A percentile compares a stretch with the other conserved stretches of the same genome.
These are phyloP conservation scores for Oncorhynchus keta DNA, from an alignment of 2,113 vertebrate species.

Conservation along the genomic window DNA sequence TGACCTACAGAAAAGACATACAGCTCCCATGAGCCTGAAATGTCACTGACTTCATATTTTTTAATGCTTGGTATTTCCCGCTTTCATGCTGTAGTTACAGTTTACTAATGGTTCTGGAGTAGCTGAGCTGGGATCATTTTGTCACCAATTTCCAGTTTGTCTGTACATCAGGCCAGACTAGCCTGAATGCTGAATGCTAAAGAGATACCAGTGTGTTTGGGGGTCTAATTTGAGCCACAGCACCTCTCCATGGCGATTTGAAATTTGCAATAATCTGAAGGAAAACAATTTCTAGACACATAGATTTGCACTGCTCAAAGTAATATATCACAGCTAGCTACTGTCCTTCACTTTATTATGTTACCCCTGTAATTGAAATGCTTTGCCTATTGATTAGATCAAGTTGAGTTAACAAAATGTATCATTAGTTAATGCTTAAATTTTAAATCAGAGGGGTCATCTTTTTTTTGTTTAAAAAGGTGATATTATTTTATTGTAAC, in stretches of 20 bases:
- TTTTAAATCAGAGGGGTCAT: too few relatives aligned
- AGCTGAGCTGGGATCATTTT: constrained; percentile 6
- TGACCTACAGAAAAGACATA: not conserved
- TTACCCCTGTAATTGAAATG: not conserved
- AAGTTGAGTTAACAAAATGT: too few relatives aligned
- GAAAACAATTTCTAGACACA: too few relatives aligned
- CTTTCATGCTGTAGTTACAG: not conserved
- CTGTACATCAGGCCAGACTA: not conserved
- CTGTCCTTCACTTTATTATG: not conserved
- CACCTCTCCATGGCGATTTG: too few relatives aligned
- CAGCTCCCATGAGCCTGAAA: not conserved
- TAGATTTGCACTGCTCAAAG: not conserved
- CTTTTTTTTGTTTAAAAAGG: too few relatives aligned
- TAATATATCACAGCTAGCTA: not conserved
- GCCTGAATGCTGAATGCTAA: too few relatives aligned
- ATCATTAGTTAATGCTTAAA: too few relatives aligned
- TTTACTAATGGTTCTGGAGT: constrained; percentile 1
- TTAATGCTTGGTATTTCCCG: not conserved
- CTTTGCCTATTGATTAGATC: not conserved
- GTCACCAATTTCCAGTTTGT: not conserved
- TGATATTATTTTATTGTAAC: not conserved
- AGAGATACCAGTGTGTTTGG: too few relatives aligned
- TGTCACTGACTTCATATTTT: not conserved
- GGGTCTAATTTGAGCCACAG: too few relatives aligned
- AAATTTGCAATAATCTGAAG: too few relatives aligned